These are phyloP conservation scores for Schizaphis graminum DNA, from an alignment of 2,888 invertebrate genomes.

Conservation along the genomic window DNA sequence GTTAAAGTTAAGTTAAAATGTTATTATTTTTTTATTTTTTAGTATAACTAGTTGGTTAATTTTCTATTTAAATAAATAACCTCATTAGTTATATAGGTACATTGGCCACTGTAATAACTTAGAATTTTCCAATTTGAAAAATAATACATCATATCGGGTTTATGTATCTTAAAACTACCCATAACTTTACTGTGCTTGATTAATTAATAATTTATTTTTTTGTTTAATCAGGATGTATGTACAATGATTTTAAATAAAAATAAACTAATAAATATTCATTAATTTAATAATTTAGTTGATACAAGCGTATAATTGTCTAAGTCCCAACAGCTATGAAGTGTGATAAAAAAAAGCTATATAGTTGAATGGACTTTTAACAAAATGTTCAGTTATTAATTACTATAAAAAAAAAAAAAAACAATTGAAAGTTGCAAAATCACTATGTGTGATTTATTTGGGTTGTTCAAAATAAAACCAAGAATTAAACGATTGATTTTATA, in stretches of 20 bases:
- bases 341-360: neutral
- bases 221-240: neutral
- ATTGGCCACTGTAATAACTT: neutral
- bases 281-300: neutral
- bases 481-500: neutral
- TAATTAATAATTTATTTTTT: neutral
- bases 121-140: neutral
- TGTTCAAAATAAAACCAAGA: neutral
- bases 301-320: neutral
- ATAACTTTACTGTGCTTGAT: neutral
- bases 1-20: neutral
- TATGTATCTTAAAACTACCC: neutral
- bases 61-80: neutral
- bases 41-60: neutral
- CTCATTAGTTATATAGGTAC: neutral
- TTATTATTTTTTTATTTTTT: neutral
- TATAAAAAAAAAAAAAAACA: neutral
- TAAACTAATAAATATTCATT: neutral
- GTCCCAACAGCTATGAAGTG: neutral
- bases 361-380: neutral
- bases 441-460: neutral
- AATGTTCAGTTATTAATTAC: neutral
- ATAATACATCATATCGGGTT: neutral
- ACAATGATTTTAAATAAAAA: neutral
- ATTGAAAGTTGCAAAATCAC: neutral